Conservation (phyloP, 2,797 vertebrate genomes). For the Neosilurus hyrtlii region DNA sequence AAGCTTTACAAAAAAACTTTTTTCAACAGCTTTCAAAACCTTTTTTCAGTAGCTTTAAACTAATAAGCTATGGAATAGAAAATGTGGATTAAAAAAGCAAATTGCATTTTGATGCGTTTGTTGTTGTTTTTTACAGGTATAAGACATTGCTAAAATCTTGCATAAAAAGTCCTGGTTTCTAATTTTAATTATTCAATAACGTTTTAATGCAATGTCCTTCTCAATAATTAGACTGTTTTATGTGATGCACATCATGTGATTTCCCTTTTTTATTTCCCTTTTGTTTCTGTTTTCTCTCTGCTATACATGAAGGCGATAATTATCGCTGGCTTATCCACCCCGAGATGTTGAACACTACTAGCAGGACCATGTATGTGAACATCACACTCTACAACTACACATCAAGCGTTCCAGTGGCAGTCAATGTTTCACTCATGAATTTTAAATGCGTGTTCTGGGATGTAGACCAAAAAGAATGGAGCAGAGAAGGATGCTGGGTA, state of each 20-base stretch:
- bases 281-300: background rate
- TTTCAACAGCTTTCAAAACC: background rate
- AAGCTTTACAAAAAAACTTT: background rate
- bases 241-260: background rate
- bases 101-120: background rate
- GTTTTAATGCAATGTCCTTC: background rate
- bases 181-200: background rate
- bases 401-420: constrained; percentile 35
- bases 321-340: constrained; percentile 75
- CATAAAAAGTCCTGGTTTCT: background rate
- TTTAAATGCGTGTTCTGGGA: constrained; percentile 75
- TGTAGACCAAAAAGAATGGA: constrained; percentile 53
- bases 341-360: constrained; percentile 57
- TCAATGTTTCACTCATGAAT: constrained; percentile 58
- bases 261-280: background rate
- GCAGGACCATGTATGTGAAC: constrained; percentile 67
- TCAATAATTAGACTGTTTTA: background rate
- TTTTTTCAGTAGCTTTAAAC: background rate
- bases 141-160: too few relatives aligned
- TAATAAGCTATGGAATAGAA: background rate
- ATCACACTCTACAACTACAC: constrained; percentile 52
- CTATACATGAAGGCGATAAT: constrained; percentile 54
- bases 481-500: constrained; percentile 69
- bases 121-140: background rate
- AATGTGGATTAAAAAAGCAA: background rate